These are phyloP conservation scores for Tethya wilhelma DNA, from an alignment of 37 sponge, comb jelly and placozoan genomes.

Conservation along the genomic window DNA sequence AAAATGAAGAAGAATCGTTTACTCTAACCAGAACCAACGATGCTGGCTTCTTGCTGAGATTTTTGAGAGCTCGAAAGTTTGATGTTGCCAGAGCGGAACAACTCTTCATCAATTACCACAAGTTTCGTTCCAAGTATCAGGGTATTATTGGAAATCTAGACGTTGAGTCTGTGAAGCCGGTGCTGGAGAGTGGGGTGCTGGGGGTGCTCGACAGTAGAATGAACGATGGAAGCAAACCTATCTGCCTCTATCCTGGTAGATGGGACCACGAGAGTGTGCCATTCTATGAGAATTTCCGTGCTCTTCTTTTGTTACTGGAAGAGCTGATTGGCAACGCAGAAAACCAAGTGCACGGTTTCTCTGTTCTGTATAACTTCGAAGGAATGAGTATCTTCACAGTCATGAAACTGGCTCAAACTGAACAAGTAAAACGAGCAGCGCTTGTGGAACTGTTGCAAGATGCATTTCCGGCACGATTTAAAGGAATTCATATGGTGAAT, in stretches of 20 bases:
- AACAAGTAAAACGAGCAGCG: constrained; percentile 1
- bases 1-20: not conserved
- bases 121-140: constrained; percentile 25
- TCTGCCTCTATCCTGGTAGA: not conserved
- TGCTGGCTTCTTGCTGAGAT: constrained; percentile 52
- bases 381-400: constrained; percentile 12
- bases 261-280: constrained; percentile 12
- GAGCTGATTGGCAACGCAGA: constrained; percentile 65
- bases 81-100: constrained; percentile 40
- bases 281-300: constrained; percentile 1
- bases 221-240: constrained; percentile 11
- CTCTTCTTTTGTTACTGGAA: constrained; percentile 49
- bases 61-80: constrained; percentile 66
- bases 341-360: constrained; percentile 65
- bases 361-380: constrained; percentile 39
- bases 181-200: constrained; percentile 31
- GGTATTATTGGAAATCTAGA: constrained; percentile 26
- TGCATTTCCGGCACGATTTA: constrained; percentile 62
- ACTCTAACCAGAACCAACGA: constrained; percentile 17
- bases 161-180: not conserved
- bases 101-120: constrained; percentile 63
- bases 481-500: constrained; percentile 61
- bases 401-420: constrained; percentile 10
- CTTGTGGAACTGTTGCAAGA: constrained; percentile 57
- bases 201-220: constrained; percentile 10